phyloP scores from a whole-genome alignment of 1,140 invertebrate genomes.

The Monochamus saltuarius region DNA sequence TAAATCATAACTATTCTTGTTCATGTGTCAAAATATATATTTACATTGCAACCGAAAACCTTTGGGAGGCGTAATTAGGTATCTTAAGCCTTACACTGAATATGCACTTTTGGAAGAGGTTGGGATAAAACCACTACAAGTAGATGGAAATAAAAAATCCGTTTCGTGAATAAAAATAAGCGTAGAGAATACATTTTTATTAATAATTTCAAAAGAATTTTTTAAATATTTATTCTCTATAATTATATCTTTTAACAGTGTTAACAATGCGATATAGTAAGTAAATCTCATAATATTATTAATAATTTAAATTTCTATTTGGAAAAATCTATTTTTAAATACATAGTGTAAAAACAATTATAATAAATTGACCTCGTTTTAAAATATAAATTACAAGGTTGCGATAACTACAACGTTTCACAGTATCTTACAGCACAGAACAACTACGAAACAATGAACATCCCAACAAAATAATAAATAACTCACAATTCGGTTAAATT shows the following conservation, averaged over 20 bases:
- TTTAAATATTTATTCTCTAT: constrained; percentile 19
- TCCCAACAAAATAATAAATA: constrained; percentile 32
- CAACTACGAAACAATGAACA: constrained; percentile 27
- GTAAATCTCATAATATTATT: constrained; percentile 23
- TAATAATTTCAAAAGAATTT: no score
- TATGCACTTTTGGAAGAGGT: no score
- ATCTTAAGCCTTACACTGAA: no score
- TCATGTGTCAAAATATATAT: no score
- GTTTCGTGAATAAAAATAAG: no score
- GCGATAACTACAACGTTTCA: constrained; percentile 12
- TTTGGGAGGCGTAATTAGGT: no score
- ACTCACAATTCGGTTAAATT: not conserved
- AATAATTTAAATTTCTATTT: constrained; percentile 28
- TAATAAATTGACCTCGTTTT: constrained; percentile 30
- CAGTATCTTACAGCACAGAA: constrained; percentile 19
- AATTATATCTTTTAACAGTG: constrained; percentile 22
- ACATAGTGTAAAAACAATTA: constrained; percentile 16
- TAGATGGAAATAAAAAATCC: no score
- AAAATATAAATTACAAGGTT: constrained; percentile 20
- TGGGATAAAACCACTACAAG: no score
- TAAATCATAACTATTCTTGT: no score
- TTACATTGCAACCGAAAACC: no score
- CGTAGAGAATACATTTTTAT: no score
- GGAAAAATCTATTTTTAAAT: constrained; percentile 18
- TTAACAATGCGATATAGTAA: constrained; percentile 35